Conservation (phyloP, 1,140 invertebrate genomes). For the silkworm (Bombyx mori) region DNA sequence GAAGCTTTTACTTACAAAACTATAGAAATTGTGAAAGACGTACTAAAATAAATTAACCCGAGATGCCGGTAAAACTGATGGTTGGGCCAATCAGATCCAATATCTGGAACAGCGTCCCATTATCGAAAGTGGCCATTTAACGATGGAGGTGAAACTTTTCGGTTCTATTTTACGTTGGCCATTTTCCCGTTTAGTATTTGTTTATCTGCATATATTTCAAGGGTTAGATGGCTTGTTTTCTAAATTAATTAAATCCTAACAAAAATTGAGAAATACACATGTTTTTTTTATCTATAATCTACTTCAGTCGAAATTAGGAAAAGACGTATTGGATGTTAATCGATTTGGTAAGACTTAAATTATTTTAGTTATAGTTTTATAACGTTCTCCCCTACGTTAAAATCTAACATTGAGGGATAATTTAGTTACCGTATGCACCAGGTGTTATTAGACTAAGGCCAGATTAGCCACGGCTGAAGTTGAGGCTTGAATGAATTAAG, state of each 20-base stretch:
- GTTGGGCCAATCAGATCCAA: slow-evolving; percentile 18
- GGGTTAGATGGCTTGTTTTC: not conserved
- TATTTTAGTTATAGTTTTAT: too few species aligned
- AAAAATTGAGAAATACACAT: too few species aligned
- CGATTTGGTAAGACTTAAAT: too few species aligned
- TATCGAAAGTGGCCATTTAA: slow-evolving; percentile 19
- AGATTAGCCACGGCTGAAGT: slow-evolving; percentile 15
- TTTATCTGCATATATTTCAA: not conserved
- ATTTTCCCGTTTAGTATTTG: slow-evolving; percentile 4
- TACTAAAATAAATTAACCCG: not conserved
- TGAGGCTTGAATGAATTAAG: slow-evolving; percentile 16
- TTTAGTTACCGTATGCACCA: not conserved
- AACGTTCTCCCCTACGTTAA: too few species aligned
- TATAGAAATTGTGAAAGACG: not conserved
- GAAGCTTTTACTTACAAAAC: not conserved
- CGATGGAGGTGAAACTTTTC: slow-evolving; percentile 4
- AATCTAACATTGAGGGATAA: too few species aligned
- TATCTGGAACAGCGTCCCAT: slow-evolving; percentile 20
- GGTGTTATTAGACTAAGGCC: slow-evolving; percentile 12
- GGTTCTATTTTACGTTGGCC: slow-evolving; percentile 9
- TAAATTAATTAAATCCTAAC: not conserved
- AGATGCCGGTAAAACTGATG: slow-evolving; percentile 11
- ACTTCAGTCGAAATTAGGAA: too few species aligned
- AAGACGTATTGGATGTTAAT: too few species aligned
- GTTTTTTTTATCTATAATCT: too few species aligned